phyloP scores from a whole-genome alignment of 2,113 vertebrate genomes.

The Ondatra zibethicus region DNA sequence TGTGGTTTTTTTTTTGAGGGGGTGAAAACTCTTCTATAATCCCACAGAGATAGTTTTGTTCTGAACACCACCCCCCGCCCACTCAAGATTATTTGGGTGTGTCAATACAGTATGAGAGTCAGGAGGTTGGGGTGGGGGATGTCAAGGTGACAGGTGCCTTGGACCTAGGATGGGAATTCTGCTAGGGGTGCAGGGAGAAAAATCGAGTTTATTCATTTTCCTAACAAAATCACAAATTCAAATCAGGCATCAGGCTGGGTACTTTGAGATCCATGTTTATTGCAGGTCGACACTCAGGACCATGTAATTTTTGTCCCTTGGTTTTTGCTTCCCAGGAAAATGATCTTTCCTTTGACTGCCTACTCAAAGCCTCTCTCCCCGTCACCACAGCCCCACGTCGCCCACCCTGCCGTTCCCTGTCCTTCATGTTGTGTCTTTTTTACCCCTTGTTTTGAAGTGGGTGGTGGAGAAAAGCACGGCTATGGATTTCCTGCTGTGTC shows the following conservation, averaged over 20 bases:
- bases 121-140: neutral
- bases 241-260: neutral
- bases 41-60: slow-evolving; percentile 17
- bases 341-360: neutral
- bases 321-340: slow-evolving; percentile 29
- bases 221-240: neutral
- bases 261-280: neutral
- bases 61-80: neutral
- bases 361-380: neutral
- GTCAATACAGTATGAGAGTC: neutral
- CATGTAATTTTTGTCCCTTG: neutral
- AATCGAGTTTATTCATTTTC: neutral
- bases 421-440: neutral
- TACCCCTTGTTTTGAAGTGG: neutral
- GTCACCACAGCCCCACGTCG: rapidly evolving
- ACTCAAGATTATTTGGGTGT: neutral
- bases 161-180: neutral
- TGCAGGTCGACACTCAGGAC: neutral
- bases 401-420: neutral
- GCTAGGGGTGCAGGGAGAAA: slow-evolving; percentile 19
- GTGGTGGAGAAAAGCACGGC: neutral
- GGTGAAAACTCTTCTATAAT: slow-evolving; percentile 39
- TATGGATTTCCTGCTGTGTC: slow-evolving; percentile 1
- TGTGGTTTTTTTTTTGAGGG: slow-evolving; percentile 9
- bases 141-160: neutral